Evolutionary conservation across 2,888 invertebrate species (phyloP).

Genomic region (Formica aserva): DNA sequence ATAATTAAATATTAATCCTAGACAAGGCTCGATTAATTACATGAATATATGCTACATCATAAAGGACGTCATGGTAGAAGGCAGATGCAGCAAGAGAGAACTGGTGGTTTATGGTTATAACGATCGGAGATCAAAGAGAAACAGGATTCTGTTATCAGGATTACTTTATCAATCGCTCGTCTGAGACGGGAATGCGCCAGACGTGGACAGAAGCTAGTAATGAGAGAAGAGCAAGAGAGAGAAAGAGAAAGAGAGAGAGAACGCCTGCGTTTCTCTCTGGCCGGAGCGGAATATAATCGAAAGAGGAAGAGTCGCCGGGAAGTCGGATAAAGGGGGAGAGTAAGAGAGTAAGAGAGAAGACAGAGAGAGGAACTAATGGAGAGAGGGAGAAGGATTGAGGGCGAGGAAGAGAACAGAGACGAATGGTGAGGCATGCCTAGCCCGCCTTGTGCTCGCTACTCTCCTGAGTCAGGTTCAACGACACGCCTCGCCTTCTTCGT

Average conservation of each 20-base stretch:
- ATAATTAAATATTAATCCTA: background rate
- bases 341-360: constrained; percentile 58
- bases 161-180: constrained; percentile 64
- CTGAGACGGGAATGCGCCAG: constrained; percentile 58
- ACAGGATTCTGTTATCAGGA: constrained; percentile 58
- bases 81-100: constrained; percentile 1
- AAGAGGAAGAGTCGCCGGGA: constrained; percentile 50
- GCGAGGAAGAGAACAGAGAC: constrained; percentile 74
- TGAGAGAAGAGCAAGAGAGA: constrained; percentile 62
- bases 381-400: constrained; percentile 68
- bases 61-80: background rate
- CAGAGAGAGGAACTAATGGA: constrained; percentile 44
- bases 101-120: constrained; percentile 12
- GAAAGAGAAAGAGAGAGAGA: constrained; percentile 50
- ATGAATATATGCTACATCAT: background rate
- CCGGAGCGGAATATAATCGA: constrained; percentile 50
- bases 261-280: constrained; percentile 50
- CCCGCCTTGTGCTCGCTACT: constrained; percentile 77
- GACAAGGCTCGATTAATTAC: background rate
- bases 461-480: constrained; percentile 83
- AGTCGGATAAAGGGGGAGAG: constrained; percentile 51
- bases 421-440: constrained; percentile 76
- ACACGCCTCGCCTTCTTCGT: constrained; percentile 84
- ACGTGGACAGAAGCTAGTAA: constrained; percentile 66
- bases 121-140: constrained; percentile 46